A percentile compares a stretch with the other conserved stretches of the same genome.
Evolutionary conservation across 2,113 vertebrate species (phyloP).

Genomic region (Heliornis fulica): DNA sequence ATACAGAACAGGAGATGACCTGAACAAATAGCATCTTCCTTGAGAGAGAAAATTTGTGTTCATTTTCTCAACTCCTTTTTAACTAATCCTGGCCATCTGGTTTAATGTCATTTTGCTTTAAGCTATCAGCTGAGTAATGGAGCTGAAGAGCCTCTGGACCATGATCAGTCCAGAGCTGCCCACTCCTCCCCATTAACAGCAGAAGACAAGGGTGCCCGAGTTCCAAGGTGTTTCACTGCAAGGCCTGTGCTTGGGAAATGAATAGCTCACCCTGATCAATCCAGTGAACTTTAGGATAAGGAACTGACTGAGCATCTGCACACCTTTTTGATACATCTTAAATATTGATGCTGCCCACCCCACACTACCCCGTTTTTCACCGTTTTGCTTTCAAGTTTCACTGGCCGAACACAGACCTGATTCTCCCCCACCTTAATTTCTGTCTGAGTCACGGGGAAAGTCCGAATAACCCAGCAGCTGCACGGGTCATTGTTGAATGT

Average conservation of each 20-base stretch:
- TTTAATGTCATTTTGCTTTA: background rate
- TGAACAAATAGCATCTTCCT: background rate
- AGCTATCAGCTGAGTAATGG: background rate
- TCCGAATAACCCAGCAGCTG: background rate
- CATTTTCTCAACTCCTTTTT: background rate
- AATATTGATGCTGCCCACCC: background rate
- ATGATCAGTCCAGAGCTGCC: background rate
- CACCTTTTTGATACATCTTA: background rate
- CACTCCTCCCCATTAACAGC: background rate
- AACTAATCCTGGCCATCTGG: background rate
- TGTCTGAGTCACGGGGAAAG: background rate
- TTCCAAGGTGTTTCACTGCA: background rate
- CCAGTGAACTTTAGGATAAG: background rate
- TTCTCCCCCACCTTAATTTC: background rate
- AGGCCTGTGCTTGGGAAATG: background rate
- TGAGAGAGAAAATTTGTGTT: background rate
- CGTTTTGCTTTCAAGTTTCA: background rate
- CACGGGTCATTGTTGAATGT: background rate
- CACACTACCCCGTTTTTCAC: fast-evolving
- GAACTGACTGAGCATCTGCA: background rate
- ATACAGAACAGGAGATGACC: background rate
- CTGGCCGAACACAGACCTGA: background rate
- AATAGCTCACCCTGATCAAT: too few relatives aligned
- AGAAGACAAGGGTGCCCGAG: background rate
- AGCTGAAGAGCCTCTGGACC: background rate